A percentile compares a stretch with the other conserved stretches of the same genome.
Conservation (phyloP, 1,140 invertebrate species). For the Lasioglossum baleicum region DNA sequence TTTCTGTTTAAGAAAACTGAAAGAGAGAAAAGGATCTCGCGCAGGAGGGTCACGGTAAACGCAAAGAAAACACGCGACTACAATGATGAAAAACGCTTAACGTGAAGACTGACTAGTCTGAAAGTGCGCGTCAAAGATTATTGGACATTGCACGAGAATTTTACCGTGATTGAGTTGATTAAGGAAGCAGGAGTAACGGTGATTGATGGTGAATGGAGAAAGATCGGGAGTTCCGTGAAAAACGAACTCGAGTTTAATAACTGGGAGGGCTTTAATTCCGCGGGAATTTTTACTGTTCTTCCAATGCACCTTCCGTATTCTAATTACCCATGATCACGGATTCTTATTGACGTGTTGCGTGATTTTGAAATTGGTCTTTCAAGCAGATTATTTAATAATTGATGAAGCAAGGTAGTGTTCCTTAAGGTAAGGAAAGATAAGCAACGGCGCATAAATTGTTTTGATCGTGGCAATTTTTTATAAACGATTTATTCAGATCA, state of each 20-base stretch:
- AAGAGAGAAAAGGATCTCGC: background rate
- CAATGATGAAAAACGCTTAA: background rate
- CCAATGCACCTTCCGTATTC: too few species aligned
- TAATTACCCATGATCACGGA: background rate
- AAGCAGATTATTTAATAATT: too few species aligned
- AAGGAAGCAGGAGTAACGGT: background rate
- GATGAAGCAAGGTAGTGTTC: too few species aligned
- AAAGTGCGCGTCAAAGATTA: conserved; percentile 5
- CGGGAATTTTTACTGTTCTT: background rate
- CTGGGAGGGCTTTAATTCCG: background rate
- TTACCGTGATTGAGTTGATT: background rate
- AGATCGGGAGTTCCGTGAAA: background rate
- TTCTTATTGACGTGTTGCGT: too few species aligned
- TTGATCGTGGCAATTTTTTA: too few species aligned
- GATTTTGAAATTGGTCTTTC: too few species aligned
- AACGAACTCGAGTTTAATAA: background rate
- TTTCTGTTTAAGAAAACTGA: background rate
- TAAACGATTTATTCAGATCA: too few species aligned
- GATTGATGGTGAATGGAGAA: conserved; percentile 7
- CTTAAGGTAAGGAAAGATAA: too few species aligned
- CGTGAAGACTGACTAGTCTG: background rate
- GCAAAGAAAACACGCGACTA: background rate
- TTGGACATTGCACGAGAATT: background rate
- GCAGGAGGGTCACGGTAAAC: too few species aligned
- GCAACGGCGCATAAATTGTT: too few species aligned